phyloP scores from a whole-genome alignment of 2,888 invertebrate species.

The Loripinus fragilis region DNA sequence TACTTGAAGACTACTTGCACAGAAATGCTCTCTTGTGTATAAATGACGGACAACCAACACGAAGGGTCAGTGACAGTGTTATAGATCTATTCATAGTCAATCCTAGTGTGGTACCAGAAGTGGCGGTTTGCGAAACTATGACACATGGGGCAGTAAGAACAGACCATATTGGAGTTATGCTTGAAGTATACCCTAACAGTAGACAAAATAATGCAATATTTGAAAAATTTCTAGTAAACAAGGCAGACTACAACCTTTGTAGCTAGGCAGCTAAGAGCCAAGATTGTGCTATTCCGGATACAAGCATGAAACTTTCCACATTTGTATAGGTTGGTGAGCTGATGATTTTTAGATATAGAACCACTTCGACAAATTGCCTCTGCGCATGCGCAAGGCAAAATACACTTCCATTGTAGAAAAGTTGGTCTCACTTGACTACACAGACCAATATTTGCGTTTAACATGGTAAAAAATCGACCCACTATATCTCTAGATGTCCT shows the following conservation, averaged over 20 bases:
- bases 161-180: slow-evolving; percentile 9
- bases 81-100: slow-evolving; percentile 22
- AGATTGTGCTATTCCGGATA: too few relatives aligned
- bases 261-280: too few relatives aligned
- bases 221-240: slow-evolving; percentile 1
- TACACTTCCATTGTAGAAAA: too few relatives aligned
- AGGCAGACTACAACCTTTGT: neutral
- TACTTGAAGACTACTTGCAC: neutral
- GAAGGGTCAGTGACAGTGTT: slow-evolving; percentile 18
- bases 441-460: too few relatives aligned
- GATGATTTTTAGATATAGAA: too few relatives aligned
- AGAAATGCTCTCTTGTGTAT: neutral
- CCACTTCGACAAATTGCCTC: too few relatives aligned
- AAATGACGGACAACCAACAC: slow-evolving; percentile 14
- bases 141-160: neutral
- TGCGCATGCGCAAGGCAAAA: too few relatives aligned
- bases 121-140: slow-evolving; percentile 16
- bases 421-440: too few relatives aligned
- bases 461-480: too few relatives aligned
- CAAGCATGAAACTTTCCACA: too few relatives aligned
- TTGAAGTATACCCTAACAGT: neutral
- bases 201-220: neutral
- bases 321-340: too few relatives aligned
- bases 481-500: too few relatives aligned
- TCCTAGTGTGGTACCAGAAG: slow-evolving; percentile 5